Base-by-base conservation (phyloP, 2,888 invertebrate genomes). In the Drosophila mulleri region DNA sequence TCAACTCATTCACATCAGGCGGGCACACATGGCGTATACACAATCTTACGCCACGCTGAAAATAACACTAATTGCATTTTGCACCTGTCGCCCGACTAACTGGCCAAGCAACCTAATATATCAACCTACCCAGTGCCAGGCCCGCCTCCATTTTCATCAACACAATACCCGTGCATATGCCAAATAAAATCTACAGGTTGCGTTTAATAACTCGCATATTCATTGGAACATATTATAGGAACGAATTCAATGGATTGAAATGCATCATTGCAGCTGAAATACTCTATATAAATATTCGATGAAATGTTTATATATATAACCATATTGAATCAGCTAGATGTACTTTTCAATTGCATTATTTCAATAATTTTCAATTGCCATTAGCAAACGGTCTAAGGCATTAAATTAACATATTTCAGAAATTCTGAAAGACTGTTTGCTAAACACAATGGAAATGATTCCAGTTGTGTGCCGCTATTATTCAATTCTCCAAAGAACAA, bases 1-100 rank as follows among this genome's bases (percentile, higher is more conserved):
- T 88, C 88, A 84, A 78, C 88, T 67, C 62, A 62, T 63, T 52
- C 45, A 37, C 48, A 45, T 16, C 42, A 48, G 48, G 72, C 63
- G 63, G 77, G 58, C 67, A 69, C 71, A 83, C 72, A 70, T 70
- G 83, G 72, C 81, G 88, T 75, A 86, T 84, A 75, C 73, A 83
- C 87, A 86, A 80, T 88, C 83, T 74, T 71, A 57, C 67, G 78
- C 72, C 62, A 69, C 52, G 62, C 68, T 86, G 88, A 73, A 80
- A 86, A 83, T 83, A 83, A 86, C 86, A 67, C 81, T 80, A 88
- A 88, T 88, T 88, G 75, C 83, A 82, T 83, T 78, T 74, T 72
- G 78, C 84, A 84, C 75, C 80, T 88, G 85, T 78, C 56, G 72
- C 16, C 64, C 45, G 47, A 65, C 64, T 72, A 50, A 57, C 50